Evolutionary conservation across 2,888 invertebrate genomes (phyloP).

Genomic region (Ariolimax columbianus): DNA sequence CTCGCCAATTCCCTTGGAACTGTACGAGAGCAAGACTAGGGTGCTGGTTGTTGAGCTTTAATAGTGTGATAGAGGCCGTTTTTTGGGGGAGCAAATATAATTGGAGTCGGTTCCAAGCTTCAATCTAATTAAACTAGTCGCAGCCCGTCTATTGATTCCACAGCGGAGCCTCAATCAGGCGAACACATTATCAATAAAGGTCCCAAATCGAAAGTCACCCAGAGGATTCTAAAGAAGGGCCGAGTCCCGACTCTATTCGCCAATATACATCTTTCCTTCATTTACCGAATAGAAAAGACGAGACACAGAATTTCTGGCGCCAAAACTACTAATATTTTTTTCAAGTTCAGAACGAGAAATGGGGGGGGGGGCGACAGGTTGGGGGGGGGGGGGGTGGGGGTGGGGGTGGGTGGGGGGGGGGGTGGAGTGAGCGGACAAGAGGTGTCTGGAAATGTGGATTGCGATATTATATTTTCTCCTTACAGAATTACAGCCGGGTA

Average conservation of each 20-base stretch:
- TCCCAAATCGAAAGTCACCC: conserved; percentile 53
- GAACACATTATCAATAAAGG: conserved; percentile 57
- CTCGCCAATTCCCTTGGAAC: neutral
- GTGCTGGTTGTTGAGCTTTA: neutral
- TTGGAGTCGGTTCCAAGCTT: conserved; percentile 20
- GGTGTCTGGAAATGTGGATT: conserved; percentile 19
- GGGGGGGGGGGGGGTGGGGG: neutral
- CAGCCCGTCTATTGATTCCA: conserved; percentile 57
- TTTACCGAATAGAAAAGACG: conserved; percentile 39
- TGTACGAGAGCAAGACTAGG: neutral
- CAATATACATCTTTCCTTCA: conserved; percentile 50
- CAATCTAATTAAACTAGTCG: conserved; percentile 60
- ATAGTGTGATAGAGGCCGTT: conserved; percentile 17
- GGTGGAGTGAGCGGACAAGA: neutral
- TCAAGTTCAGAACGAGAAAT: neutral
- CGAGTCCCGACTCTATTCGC: conserved; percentile 35
- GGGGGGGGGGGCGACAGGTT: neutral
- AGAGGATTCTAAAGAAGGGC: conserved; percentile 17
- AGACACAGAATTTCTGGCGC: conserved; percentile 38
- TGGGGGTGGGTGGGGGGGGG: neutral
- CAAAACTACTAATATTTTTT: conserved; percentile 37
- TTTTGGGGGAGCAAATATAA: conserved; percentile 9
- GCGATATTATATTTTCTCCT: conserved; percentile 28
- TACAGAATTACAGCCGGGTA: neutral
- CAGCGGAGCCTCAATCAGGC: conserved; percentile 55